Evolutionary conservation across 2,797 vertebrate genomes (phyloP).

Genomic region (Sebastolobus alascanus): DNA sequence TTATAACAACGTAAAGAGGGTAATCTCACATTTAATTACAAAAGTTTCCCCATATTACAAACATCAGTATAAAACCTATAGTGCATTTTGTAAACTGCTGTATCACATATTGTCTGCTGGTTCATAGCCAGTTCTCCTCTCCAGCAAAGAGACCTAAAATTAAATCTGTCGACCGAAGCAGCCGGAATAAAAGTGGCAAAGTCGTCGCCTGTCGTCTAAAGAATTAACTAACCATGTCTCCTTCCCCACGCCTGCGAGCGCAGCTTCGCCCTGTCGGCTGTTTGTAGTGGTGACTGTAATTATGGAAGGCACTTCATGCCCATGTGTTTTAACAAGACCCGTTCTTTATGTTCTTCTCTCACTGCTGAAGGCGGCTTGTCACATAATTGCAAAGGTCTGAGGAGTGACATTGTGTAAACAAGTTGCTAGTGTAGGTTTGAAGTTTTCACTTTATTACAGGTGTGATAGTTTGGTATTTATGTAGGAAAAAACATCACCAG

Average conservation of each 20-base stretch:
- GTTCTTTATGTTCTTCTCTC: constrained; percentile 56
- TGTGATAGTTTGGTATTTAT: neutral
- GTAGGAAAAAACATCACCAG: neutral
- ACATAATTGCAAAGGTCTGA: constrained; percentile 51
- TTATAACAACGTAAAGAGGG: constrained; percentile 4
- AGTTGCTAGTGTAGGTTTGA: constrained; percentile 20
- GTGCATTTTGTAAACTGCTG: constrained; percentile 7
- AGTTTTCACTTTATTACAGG: constrained; percentile 6
- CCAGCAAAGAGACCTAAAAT: constrained; percentile 26
- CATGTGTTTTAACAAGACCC: constrained; percentile 66
- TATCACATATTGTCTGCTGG: neutral
- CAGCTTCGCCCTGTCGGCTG: constrained; percentile 72
- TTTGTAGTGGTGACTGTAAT: constrained; percentile 82
- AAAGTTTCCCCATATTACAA: constrained; percentile 6
- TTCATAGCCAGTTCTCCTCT: neutral
- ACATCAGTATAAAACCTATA: neutral
- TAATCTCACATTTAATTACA: constrained; percentile 4
- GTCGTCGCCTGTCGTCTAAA: constrained; percentile 63
- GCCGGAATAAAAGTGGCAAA: constrained; percentile 60
- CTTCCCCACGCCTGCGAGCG: constrained; percentile 54
- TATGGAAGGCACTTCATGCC: constrained; percentile 61
- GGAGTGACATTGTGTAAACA: constrained; percentile 33
- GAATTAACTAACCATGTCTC: constrained; percentile 79
- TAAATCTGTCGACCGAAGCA: constrained; percentile 37
- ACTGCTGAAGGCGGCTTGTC: constrained; percentile 42